These are phyloP conservation scores for Phyllotreta cruciferae DNA, from an alignment of 2,888 invertebrate species.

Conservation along the genomic window DNA sequence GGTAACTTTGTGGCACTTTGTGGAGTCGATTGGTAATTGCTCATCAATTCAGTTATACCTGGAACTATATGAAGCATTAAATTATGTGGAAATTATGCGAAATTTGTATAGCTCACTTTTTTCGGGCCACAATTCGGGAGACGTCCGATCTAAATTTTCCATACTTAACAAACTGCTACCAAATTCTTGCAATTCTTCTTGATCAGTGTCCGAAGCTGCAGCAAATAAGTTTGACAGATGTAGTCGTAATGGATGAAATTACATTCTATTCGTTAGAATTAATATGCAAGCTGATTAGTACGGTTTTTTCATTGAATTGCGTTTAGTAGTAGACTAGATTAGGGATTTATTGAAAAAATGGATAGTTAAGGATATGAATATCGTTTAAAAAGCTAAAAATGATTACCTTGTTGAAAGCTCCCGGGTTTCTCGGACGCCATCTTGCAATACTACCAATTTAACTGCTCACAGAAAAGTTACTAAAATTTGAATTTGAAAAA, in stretches of 20 bases:
- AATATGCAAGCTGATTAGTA: background rate
- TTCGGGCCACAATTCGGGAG: conserved; percentile 96
- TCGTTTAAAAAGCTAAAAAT: conserved; percentile 42
- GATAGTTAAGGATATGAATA: conserved; percentile 4
- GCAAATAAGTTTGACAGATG: conserved; percentile 43
- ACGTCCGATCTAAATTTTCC: conserved; percentile 92
- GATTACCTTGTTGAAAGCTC: conserved; percentile 68
- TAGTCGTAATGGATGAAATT: background rate
- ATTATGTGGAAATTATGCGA: conserved; percentile 7
- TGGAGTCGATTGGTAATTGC: conserved; percentile 65
- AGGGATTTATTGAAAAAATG: background rate
- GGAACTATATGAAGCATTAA: conserved; percentile 70
- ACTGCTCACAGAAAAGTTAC: conserved; percentile 37
- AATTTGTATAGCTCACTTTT: conserved; percentile 70
- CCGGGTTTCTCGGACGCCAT: conserved; percentile 74
- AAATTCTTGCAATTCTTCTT: conserved; percentile 51
- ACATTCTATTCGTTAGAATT: no score
- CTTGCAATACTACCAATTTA: conserved; percentile 58
- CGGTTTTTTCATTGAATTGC: background rate
- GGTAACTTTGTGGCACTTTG: conserved; percentile 66
- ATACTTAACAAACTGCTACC: conserved; percentile 84
- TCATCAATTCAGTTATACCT: conserved; percentile 85
- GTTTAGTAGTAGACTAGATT: background rate
- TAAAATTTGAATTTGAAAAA: conserved; percentile 37
- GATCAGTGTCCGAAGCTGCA: conserved; percentile 44